Evolutionary conservation across 2,113 vertebrate species (phyloP), one percentile per base, ranked within the genome.

Genomic region (Proteles cristata): DNA sequence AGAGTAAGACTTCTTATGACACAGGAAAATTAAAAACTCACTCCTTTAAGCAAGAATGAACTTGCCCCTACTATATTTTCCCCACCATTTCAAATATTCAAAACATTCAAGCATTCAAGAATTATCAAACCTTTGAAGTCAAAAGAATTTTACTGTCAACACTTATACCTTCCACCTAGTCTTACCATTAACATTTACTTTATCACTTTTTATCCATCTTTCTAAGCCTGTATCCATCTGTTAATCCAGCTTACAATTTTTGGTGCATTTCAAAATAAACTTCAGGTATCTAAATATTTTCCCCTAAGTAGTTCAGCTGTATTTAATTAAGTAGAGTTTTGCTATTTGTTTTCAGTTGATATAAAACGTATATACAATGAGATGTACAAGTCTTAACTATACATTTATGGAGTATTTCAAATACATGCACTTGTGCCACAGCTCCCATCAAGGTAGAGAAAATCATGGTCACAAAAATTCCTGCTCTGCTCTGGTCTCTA

Each of bases 191-290:
- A 21, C 23, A 65, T 83, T 93, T 86, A 73, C 53, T 93, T 89
- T 39, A 93, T 93, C 45, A 45, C 4, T 68, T 28, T 69, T 4
- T 81, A 66, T 65, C 76, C 76, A 96, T 93, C 55, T 63, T 53
- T 73, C 61, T 68, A 95, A 80, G 31, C 19, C 48, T 89, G 6
- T 87, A 33, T 76, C 31, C 10, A 86, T 63, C 55, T 76, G 33
- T 86, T 81, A 85, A 65, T 48, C 7, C 6, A 69, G 33, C 12
- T 85, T 93, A 58, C 61, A 39, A 82, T 91, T 96, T 80, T 94
- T 66, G 12, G 53, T 31, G 2, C 3, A 86, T 93, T 77, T 93
- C 39, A 97, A 97, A 93, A 83, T 71, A 96, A 93, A 96, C 91
- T 84, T 25, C 31, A 69, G 14, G 48, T 85, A 77, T 97, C 31